Evolutionary conservation across 2,888 invertebrate species (phyloP).

Genomic region (Mesorhabditis belari): DNA sequence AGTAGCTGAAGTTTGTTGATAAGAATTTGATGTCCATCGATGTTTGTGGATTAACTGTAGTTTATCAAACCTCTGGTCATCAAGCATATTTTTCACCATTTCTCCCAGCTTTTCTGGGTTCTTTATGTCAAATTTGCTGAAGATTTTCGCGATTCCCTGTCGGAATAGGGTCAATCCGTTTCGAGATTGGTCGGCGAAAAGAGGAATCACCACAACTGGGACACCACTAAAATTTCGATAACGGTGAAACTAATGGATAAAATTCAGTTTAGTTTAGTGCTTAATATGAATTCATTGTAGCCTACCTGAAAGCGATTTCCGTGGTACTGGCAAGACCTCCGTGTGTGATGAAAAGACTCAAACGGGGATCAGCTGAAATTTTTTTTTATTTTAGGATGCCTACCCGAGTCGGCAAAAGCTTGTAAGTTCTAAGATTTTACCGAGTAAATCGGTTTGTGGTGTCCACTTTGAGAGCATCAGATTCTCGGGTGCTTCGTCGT

Average conservation of each 20-base stretch:
- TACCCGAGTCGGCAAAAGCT: slow-evolving; percentile 3
- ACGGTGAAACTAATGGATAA: no score
- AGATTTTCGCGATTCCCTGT: slow-evolving; percentile 9
- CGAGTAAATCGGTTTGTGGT: slow-evolving; percentile 30
- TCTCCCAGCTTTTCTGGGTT: not conserved
- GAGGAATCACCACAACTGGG: slow-evolving; percentile 12
- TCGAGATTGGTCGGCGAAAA: slow-evolving; percentile 19
- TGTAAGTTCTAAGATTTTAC: slow-evolving; percentile 11
- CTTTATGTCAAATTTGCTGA: slow-evolving; percentile 10
- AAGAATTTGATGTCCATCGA: no score
- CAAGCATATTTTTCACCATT: not conserved
- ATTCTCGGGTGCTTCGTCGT: slow-evolving; percentile 14
- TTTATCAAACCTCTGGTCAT: not conserved
- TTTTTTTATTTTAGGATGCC: not conserved
- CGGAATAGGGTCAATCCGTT: slow-evolving; percentile 13
- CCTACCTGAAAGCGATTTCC: slow-evolving; percentile 14
- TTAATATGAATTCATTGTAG: not conserved
- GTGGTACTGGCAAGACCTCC: slow-evolving; percentile 21
- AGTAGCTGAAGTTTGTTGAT: not conserved
- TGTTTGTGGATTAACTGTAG: no score
- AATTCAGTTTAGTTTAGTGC: not conserved
- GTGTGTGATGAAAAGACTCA: slow-evolving; percentile 23
- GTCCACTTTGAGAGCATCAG: slow-evolving; percentile 26
- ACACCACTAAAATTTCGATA: slow-evolving; percentile 5
- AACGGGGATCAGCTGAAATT: slow-evolving; percentile 14